Conservation (phyloP, 2,113 vertebrate genomes). For the Gymnarchus niloticus region DNA sequence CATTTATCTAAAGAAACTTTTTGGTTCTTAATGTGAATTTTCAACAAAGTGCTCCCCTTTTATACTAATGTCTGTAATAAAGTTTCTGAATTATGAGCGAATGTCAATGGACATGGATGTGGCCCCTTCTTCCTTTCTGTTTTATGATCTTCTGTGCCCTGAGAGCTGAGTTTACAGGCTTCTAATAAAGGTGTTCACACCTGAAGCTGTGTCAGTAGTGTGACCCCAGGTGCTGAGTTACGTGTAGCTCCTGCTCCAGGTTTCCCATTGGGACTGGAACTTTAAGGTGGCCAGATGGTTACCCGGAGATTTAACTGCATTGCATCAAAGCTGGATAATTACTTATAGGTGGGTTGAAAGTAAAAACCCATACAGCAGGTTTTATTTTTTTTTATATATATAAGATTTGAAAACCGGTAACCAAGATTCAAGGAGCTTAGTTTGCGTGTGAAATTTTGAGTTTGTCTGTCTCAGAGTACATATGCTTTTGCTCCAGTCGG, state of each 20-base stretch:
- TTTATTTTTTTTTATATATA: not conserved
- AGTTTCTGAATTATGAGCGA: not conserved
- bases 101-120: not conserved
- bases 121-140: not conserved
- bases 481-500: not conserved
- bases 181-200: not conserved
- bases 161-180: not conserved
- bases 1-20: not conserved
- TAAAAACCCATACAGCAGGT: not conserved
- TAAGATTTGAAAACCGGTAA: not conserved
- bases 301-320: not conserved
- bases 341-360: not conserved
- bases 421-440: not conserved
- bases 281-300: not conserved
- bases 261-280: not conserved
- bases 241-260: no score
- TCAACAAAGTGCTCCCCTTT: not conserved
- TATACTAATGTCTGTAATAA: not conserved
- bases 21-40: not conserved
- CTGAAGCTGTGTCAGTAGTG: not conserved
- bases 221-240: not conserved
- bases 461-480: not conserved
- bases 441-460: not conserved
- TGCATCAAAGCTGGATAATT: not conserved
- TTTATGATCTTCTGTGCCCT: not conserved